A percentile compares a stretch with the other conserved stretches of the same genome.
phyloP scores from a whole-genome alignment of 2,113 vertebrate genomes.

The Eolophus roseicapilla region DNA sequence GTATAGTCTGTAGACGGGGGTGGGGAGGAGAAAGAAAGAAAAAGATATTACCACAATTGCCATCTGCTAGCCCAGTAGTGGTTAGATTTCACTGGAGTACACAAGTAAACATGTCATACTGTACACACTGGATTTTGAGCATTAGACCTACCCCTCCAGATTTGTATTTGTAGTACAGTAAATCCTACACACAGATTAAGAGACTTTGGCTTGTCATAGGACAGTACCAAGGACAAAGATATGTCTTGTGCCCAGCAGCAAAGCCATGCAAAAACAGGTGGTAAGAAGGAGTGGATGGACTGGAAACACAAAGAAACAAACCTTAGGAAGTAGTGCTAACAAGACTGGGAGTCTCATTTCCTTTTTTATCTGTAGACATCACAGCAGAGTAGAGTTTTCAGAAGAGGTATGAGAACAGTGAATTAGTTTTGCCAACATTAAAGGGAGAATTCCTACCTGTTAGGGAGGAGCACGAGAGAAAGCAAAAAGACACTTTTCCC shows the following conservation, averaged over 20 bases:
- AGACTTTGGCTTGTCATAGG: background rate
- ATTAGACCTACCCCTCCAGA: background rate
- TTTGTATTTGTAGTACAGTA: background rate
- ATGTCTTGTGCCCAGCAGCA: background rate
- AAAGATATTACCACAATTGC: background rate
- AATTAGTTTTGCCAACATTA: background rate
- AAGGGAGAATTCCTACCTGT: background rate
- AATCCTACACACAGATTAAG: background rate
- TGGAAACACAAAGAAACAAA: background rate
- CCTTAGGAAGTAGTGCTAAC: fast-evolving
- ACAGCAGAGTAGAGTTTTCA: background rate
- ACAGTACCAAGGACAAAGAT: background rate
- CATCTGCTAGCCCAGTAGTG: background rate
- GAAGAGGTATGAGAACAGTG: background rate
- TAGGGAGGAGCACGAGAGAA: background rate
- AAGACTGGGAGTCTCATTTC: background rate
- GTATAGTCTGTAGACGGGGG: too few relatives aligned
- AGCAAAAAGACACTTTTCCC: background rate
- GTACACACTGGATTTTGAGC: background rate
- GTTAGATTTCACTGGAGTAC: background rate
- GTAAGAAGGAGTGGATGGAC: fast-evolving
- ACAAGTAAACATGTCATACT: fast-evolving
- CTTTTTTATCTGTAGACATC: background rate
- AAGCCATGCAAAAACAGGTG: background rate
- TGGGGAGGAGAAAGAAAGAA: too few relatives aligned